These are phyloP conservation scores for Heteromyza rotundicornis DNA, from an alignment of 2,888 invertebrate genomes.

Conservation along the genomic window DNA sequence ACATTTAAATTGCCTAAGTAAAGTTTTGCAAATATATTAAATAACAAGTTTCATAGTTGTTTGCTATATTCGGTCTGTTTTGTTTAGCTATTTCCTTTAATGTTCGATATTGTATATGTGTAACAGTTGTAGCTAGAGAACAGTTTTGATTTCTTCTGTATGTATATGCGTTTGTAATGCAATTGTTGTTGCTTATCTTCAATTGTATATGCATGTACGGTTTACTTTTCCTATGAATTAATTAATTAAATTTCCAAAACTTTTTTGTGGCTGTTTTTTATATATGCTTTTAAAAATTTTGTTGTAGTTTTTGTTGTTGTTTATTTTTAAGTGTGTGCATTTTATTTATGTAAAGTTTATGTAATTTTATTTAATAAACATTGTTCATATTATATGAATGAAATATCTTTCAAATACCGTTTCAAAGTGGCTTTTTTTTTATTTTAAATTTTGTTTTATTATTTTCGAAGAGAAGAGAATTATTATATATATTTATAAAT, in stretches of 20 bases:
- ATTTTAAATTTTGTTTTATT: too few species aligned
- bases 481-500: constrained; percentile 2
- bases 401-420: constrained; percentile 9
- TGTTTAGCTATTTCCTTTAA: neutral
- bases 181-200: too few species aligned
- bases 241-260: neutral
- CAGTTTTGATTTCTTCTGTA: too few species aligned
- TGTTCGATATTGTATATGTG: neutral
- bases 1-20: neutral
- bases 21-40: constrained; percentile 12
- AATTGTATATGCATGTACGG: neutral
- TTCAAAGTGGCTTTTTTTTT: too few species aligned
- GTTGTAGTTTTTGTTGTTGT: constrained; percentile 4
- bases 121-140: too few species aligned
- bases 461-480: constrained; percentile 7
- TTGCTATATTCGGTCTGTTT: neutral
- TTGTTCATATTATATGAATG: constrained; percentile 8
- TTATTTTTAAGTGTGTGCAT: neutral
- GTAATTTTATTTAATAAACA: neutral
- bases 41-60: neutral
- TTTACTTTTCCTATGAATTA: neutral
- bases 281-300: neutral
- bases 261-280: neutral
- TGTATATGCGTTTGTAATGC: too few species aligned
- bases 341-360: neutral